A percentile compares a stretch with the other conserved stretches of the same genome.
phyloP scores from a whole-genome alignment of 2,797 vertebrate genomes.

The Bothrops alternatus region DNA sequence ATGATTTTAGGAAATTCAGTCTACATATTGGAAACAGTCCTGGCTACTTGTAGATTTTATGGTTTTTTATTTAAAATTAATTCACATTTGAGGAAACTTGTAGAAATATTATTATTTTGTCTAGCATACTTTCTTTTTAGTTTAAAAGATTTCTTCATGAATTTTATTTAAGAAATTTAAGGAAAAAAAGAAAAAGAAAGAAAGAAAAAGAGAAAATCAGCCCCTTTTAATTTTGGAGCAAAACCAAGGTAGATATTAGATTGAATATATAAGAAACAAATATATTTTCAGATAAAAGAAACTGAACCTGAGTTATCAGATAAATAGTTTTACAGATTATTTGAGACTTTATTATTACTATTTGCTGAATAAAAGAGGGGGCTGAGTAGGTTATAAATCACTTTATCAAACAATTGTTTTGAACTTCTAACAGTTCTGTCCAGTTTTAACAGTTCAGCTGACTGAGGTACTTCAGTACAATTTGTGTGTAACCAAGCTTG shows the following conservation, averaged over 20 bases:
- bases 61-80: not conserved
- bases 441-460: constrained; percentile 20
- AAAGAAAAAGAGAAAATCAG: not conserved
- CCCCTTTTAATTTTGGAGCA: not conserved
- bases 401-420: constrained; percentile 54
- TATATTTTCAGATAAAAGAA: not conserved
- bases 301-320: not conserved
- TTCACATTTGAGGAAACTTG: not conserved
- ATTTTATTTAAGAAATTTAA: not conserved
- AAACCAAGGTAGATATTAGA: not conserved
- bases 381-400: constrained; percentile 48
- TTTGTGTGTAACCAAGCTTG: constrained; percentile 55
- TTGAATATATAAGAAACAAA: not conserved
- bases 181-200: not conserved
- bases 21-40: not conserved
- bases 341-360: constrained; percentile 32
- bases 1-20: not conserved
- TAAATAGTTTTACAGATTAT: constrained; percentile 13
- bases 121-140: not conserved
- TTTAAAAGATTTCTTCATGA: not conserved
- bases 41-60: not conserved
- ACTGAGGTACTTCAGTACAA: constrained; percentile 61
- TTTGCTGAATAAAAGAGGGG: constrained; percentile 18
- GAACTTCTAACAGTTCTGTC: constrained; percentile 30
- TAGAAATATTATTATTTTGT: not conserved